Base-by-base conservation (phyloP, 1,140 invertebrate genomes). In the Bombus breviceps region DNA sequence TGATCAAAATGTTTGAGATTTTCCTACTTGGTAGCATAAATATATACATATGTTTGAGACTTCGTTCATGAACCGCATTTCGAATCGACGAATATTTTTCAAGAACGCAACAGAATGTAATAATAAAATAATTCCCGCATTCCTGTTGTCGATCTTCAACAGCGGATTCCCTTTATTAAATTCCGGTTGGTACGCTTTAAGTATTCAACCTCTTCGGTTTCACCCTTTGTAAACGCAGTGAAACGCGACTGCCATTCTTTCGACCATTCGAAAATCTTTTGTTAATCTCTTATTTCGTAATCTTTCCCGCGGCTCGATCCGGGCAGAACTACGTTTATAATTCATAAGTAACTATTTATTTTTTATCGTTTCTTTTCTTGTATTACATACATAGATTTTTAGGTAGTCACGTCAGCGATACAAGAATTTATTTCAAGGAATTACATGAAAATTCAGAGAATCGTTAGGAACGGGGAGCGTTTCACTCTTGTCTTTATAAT, bases 71-170 rank as follows among this genome's bases (percentile, higher is more conserved):
- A 68, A 37, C 22, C 66, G 28, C 15, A 15, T 73, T 43, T 73
- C 12, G 28, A 73, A 73, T 32, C 1, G 28, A 9, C 28, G 9
- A 34, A 32, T 18, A 77, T 64, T n/a, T 77, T 62, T n/a, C 37
- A 10, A 8, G 25, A 34, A n/a, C 15, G 34, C 18, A 22, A 5
- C 32, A 81, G 66, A 81, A 81, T 57, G 78, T 75, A 82, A 82
- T 82, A 75, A 82, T 41, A 82, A 75, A 82, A 82, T 75, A 75
- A 82, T 82, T 59, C 39, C 57, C 2, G n/a, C 53, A 75, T 73
- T 74, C 68, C 62, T 18, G 43, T 39, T 39, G 39, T 47, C 15
- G 72, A 75, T 75, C 32, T 75, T 32, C 18, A 64, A 28, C 57
- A 41, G 39, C 10, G 62, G 39, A 82, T 76, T 62, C 37, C 47